Base-by-base conservation (phyloP, 1,140 invertebrate species). In the Potamilus streckersoni region DNA sequence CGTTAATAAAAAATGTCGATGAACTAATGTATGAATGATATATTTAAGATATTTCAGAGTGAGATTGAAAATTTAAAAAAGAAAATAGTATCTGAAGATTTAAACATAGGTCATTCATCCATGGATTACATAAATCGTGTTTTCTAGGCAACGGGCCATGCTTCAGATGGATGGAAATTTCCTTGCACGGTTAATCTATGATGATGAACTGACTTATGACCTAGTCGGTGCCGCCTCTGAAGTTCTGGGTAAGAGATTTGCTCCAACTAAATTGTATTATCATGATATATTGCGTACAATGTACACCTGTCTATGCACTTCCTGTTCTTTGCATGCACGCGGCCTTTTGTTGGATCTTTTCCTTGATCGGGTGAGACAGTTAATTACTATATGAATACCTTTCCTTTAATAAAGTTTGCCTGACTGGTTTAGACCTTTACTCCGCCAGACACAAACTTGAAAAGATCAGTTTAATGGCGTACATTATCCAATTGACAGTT, bases 151-250 rank as follows among this genome's bases (percentile, higher is more conserved):
- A 92, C 95, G 96, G 90, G 96, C 96, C 2, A 94, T 96, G 66
- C 93, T 98, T 38, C 93, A 93, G 71, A 97, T 98, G 95, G 96
- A 98, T 85, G 96, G 97, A 15, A 95, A 97, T 79, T 98, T 98
- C 91, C 91, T 98, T 67, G 96, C 98, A 1, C 92, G 96, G 15
- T 95, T 97, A 89, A 96, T 98, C 79, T 98, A 98, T 86, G 96
- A 98, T 79, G 97, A 98, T 88, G 95, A 96, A 87, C 94, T 97
- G 49, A 98, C 96, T 1, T 98, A 98, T 89, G 96, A 97, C 88
- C 91, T 98, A 71, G 96, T 98, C 82, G 93, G 92, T 60, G 96
- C 96, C 11, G 96, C 96, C 31, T 95, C 96, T 59, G 94, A 96
- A 90, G 93, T 97, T 78, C 91, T 98, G 69, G 93, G 96, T 98